Conservation (phyloP, 1,140 invertebrate species). For the Pteromalus puparum region DNA sequence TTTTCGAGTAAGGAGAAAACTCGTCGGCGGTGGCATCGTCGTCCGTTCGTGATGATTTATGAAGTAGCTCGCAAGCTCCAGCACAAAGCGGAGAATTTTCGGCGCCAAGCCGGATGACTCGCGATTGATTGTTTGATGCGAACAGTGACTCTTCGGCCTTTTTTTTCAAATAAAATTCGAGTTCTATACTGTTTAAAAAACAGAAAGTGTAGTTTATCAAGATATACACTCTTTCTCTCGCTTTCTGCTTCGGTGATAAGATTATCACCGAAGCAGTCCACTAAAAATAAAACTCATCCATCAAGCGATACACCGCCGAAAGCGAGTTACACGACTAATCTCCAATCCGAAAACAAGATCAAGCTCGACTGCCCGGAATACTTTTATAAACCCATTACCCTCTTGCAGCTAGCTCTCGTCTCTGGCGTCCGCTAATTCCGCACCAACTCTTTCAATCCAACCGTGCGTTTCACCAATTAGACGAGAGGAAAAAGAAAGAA, state of each 20-base stretch:
- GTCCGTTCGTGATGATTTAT: constrained; percentile 14
- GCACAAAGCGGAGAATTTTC: constrained; percentile 6
- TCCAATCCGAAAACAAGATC: not conserved
- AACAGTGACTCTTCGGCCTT: no score
- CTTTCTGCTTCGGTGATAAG: not conserved
- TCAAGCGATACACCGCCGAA: not conserved
- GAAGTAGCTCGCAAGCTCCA: not conserved
- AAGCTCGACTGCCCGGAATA: not conserved
- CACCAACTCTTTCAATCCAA: not conserved
- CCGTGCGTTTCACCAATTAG: no score
- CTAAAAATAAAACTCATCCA: not conserved
- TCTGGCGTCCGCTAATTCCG: not conserved
- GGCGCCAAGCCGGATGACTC: not conserved
- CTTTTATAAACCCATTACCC: not conserved
- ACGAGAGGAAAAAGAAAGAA: not conserved
- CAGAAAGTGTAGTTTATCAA: not conserved
- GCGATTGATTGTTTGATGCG: not conserved
- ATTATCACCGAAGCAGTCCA: not conserved
- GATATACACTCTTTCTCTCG: not conserved
- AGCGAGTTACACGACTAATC: not conserved
- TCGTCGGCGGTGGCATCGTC: not conserved
- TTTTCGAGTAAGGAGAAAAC: not conserved
- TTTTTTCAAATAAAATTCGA: no score
- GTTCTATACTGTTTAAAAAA: no score
- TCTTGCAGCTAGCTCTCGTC: no score